Evolutionary conservation across 2,797 vertebrate species (phyloP).

Genomic region (Malacoctenus gilli): DNA sequence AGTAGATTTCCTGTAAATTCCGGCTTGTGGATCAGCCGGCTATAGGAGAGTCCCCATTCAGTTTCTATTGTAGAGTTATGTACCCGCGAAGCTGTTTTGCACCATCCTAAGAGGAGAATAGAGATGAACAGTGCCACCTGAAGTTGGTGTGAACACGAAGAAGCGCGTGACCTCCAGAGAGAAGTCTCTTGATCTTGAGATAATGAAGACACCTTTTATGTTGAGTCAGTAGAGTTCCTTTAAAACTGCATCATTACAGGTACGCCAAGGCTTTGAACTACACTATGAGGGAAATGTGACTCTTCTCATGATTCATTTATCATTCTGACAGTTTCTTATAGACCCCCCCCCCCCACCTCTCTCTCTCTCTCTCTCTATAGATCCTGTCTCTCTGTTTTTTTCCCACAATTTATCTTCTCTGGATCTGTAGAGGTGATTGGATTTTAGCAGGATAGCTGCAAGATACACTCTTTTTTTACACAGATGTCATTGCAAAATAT

Average conservation of each 20-base stretch:
- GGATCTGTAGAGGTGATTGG: conserved; percentile 28
- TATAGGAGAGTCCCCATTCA: conserved; percentile 9
- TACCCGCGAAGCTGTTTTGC: conserved; percentile 16
- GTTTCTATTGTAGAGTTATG: conserved; percentile 10
- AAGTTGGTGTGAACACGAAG: not conserved
- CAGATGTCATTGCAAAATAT: no score
- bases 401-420: conserved; percentile 24
- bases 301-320: conserved; percentile 45
- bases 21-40: conserved; percentile 10
- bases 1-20: conserved; percentile 28
- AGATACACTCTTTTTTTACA: no score
- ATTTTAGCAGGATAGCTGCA: no score
- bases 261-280: conserved; percentile 24
- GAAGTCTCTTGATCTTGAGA: conserved; percentile 10
- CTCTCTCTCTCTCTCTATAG: conserved; percentile 10
- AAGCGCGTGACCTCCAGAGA: no score
- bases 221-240: conserved; percentile 10
- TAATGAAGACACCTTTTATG: conserved; percentile 11
- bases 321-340: conserved; percentile 52
- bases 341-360: no score
- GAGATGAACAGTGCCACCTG: conserved; percentile 2
- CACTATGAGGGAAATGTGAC: conserved; percentile 35
- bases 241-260: conserved; percentile 15
- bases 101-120: conserved; percentile 1
- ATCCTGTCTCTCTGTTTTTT: conserved; percentile 18